A percentile compares a stretch with the other conserved stretches of the same genome.
phyloP scores from a whole-genome alignment of 1,140 invertebrate genomes.

The Capitella teleta region DNA sequence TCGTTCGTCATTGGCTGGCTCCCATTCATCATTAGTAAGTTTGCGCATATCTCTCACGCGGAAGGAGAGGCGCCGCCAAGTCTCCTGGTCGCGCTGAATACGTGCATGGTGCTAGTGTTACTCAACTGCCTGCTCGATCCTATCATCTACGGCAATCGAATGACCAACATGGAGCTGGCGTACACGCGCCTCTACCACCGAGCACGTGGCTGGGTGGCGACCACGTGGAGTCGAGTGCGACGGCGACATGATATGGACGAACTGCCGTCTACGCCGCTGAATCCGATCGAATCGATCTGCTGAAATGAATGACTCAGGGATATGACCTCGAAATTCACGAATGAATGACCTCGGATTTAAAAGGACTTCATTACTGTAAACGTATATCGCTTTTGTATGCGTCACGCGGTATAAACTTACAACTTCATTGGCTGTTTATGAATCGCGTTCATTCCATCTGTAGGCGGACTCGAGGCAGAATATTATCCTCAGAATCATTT shows the following conservation, averaged over 20 bases:
- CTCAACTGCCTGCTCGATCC: constrained; percentile 5
- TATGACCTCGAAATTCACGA: no score
- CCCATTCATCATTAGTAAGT: constrained; percentile 6
- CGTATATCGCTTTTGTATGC: no score
- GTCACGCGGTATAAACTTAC: no score
- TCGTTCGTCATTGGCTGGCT: neutral
- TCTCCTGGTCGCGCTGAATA: neutral
- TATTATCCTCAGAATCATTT: no score
- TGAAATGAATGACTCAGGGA: no score
- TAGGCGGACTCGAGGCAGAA: no score
- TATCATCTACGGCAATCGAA: constrained; percentile 6
- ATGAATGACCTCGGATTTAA: no score
- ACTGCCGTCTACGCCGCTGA: constrained; percentile 8
- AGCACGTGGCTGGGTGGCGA: neutral
- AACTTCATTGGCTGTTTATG: no score
- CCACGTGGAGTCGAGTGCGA: neutral
- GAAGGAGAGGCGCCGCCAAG: neutral
- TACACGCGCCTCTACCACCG: constrained; percentile 3
- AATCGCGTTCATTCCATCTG: no score
- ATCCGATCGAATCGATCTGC: no score
- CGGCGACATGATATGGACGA: neutral
- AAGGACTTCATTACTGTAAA: no score
- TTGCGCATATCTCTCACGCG: neutral
- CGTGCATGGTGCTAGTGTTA: neutral
- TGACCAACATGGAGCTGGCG: constrained; percentile 3